These are phyloP conservation scores for Nesogale talazaci DNA, from an alignment of 2,113 vertebrate genomes.

Conservation along the genomic window DNA sequence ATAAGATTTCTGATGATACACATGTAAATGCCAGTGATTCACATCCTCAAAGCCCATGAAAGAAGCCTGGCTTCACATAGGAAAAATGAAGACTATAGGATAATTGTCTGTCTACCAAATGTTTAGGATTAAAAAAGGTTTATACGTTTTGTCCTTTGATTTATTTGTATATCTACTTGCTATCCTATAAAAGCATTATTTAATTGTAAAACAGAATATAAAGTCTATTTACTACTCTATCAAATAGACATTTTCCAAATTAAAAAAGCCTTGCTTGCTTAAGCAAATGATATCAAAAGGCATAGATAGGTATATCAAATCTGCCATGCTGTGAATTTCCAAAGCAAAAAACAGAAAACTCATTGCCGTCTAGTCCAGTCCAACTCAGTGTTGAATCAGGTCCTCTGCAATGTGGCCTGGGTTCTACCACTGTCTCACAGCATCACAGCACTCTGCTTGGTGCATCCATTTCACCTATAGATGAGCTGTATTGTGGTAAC, in stretches of 20 bases:
- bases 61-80: background rate
- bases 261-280: background rate
- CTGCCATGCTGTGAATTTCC: background rate
- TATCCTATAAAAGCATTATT: background rate
- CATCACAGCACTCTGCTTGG: background rate
- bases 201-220: background rate
- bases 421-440: background rate
- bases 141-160: background rate
- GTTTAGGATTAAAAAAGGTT: background rate
- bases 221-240: background rate
- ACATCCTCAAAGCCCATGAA: background rate
- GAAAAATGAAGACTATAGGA: background rate
- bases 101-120: background rate
- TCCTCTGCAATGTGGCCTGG: background rate
- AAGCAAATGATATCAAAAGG: background rate
- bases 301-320: background rate
- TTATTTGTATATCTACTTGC: background rate
- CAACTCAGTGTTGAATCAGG: background rate
- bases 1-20: background rate
- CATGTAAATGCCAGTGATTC: background rate
- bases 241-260: background rate
- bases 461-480: background rate
- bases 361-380: too few species aligned
- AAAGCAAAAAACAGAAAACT: too few species aligned
- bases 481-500: background rate